Evolutionary conservation across 2,888 invertebrate species (phyloP).

Genomic region (Tenodera sinensis): DNA sequence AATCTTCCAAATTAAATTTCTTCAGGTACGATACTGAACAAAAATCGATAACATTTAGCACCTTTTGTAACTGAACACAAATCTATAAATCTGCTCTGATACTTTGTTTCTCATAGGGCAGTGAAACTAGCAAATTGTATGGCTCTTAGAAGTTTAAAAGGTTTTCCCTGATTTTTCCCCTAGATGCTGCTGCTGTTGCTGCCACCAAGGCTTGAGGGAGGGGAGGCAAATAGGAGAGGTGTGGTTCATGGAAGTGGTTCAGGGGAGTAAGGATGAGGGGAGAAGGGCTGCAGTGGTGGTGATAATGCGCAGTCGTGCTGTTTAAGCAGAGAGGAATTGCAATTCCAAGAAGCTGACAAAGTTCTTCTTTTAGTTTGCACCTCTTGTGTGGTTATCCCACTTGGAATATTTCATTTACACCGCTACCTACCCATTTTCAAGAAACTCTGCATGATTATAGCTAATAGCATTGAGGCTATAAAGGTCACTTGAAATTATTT

Average conservation of each 20-base stretch:
- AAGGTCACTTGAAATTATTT: too few species aligned
- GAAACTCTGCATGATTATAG: too few species aligned
- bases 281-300: constrained; percentile 12
- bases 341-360: background rate
- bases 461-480: too few species aligned
- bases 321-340: background rate
- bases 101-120: background rate
- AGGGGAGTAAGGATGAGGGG: background rate
- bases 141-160: background rate
- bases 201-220: background rate
- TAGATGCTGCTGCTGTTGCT: constrained; percentile 4
- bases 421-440: too few species aligned
- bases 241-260: background rate
- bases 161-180: constrained; percentile 10
- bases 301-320: constrained; percentile 17
- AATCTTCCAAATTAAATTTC: background rate
- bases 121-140: background rate
- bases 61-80: too few species aligned
- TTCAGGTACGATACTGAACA: background rate
- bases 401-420: too few species aligned
- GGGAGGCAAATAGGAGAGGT: background rate
- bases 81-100: background rate
- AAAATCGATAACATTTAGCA: background rate
- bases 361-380: background rate
- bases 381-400: too few species aligned